Evolutionary conservation across 2,113 vertebrate species (phyloP), one percentile per base, ranked within the genome.

Genomic region (Xiphophorus couchianus): DNA sequence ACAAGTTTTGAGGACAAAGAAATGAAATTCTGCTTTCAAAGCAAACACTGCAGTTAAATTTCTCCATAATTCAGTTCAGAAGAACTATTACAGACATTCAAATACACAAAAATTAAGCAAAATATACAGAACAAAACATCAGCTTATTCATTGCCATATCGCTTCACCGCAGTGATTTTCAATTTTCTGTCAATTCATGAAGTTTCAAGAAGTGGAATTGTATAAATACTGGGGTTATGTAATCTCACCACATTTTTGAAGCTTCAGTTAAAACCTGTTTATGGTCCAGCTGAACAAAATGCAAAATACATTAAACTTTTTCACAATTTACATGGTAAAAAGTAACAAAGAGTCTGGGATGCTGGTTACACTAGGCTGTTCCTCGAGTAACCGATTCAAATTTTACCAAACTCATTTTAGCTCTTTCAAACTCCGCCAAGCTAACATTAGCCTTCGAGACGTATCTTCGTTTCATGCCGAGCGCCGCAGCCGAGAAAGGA

Each of bases 401-500:
- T 14, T 29, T 62, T 6, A 28, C 29, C 61, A 65, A 74, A 68
- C 71, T 44, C 35, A 73, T 30, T 37, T 78, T 64, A 14, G 51
- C 54, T 70, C 76, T 10, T n/a, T 51, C 28, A 83, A 77, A 76
- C 82, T 35, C 42, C 66, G 1, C 72, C 42, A 15, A 15, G 39
- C 14, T 4, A 14, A 1, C 75, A 80, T 81, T 42, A 66, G 17
- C 78, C 78, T 77, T 29, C 27, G 44, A 77, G 73, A 61, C 67
- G 66, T 15, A 51, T 39, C 73, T 78, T 64, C 66, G 70, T 75
- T 62, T 80, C 0, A 0, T 62, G 65, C 74, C 31, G 39, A 64
- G 81, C 80, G 76, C 69, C n/a, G 64, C 28, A 73, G 61, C 29
- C 73, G 60, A 58, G 75, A 62, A 70, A 73, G 31, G 42, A 64